A percentile compares a stretch with the other conserved stretches of the same genome.
Evolutionary conservation across 2,888 invertebrate species (phyloP).

Genomic region (Mesorhabditis spiculigera): DNA sequence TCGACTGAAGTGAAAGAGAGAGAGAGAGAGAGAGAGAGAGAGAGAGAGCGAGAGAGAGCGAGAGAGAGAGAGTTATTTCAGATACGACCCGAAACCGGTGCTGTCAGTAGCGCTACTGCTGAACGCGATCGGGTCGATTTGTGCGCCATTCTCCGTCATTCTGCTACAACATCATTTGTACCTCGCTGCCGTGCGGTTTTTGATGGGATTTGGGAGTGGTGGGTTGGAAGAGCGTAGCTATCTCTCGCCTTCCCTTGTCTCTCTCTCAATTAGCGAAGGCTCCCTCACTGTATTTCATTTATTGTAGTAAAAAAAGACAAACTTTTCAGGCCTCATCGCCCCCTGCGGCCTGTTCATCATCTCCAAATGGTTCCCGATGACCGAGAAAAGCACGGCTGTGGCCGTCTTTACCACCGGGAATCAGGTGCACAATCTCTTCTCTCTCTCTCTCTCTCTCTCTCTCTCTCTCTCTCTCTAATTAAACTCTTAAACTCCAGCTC

Average conservation of each 20-base stretch:
- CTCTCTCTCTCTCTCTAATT: background rate
- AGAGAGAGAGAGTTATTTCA: slow-evolving; percentile 8
- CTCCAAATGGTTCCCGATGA: slow-evolving; percentile 51
- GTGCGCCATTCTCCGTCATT: slow-evolving; percentile 36
- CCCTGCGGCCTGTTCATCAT: slow-evolving; percentile 46
- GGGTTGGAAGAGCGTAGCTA: slow-evolving; percentile 6
- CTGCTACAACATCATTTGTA: slow-evolving; percentile 24
- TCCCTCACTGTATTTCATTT: no score
- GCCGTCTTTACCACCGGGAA: slow-evolving; percentile 54
- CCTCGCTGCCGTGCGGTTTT: slow-evolving; percentile 27
- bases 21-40: no score
- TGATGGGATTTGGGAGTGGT: slow-evolving; percentile 53
- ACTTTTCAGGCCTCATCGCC: slow-evolving; percentile 37
- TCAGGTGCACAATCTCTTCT: slow-evolving; percentile 15
- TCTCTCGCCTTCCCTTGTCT: no score
- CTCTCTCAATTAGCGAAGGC: no score
- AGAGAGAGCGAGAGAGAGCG: no score
- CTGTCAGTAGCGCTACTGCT: slow-evolving; percentile 35
- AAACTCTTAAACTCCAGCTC: slow-evolving; percentile 19
- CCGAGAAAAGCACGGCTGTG: slow-evolving; percentile 53
- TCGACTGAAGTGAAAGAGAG: no score
- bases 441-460: background rate
- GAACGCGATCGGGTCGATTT: slow-evolving; percentile 33
- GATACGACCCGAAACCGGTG: slow-evolving; percentile 44
- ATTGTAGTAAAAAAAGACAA: no score